Percentiles rank a stretch among this genome's conserved stretches.
Conservation (phyloP, 1,140 invertebrate genomes). For the Anastatus disparis region DNA sequence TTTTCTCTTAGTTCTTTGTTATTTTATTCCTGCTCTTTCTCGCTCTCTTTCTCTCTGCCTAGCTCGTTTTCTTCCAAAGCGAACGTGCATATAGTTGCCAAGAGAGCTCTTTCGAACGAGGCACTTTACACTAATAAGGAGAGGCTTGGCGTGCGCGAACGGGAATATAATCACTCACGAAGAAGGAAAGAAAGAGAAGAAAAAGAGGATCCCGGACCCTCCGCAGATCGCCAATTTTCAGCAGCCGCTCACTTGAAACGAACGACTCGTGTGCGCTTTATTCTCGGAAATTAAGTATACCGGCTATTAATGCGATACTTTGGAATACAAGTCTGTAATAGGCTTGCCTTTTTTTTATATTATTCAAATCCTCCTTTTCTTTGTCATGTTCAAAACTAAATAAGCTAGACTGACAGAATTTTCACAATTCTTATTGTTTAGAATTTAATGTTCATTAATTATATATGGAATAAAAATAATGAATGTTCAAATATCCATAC, state of each 20-base stretch:
- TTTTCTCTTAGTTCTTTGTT: not conserved
- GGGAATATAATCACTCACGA: conserved; percentile 31
- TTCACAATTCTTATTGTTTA: no score
- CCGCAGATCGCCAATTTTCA: conserved; percentile 40
- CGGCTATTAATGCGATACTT: conserved; percentile 12
- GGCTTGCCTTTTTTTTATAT: no score
- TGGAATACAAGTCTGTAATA: no score
- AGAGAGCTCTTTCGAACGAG: conserved; percentile 11
- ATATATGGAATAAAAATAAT: no score
- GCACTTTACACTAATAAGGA: conserved; percentile 39
- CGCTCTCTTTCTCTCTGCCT: not conserved
- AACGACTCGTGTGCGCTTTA: conserved; percentile 20
- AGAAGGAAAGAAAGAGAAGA: not conserved
- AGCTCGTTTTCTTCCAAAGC: not conserved
- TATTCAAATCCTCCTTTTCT: no score
- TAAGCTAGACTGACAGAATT: no score
- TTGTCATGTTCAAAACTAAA: no score
- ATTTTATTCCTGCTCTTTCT: not conserved
- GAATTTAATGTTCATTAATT: no score
- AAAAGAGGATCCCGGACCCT: conserved; percentile 23
- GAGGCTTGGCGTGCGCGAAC: conserved; percentile 32
- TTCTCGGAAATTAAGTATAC: conserved; percentile 34
- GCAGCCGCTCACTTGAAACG: conserved; percentile 9
- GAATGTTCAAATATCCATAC: no score
- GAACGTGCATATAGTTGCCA: not conserved